Base-by-base conservation (phyloP, 2,888 invertebrate genomes). In the Agriopis aurantiaria region DNA sequence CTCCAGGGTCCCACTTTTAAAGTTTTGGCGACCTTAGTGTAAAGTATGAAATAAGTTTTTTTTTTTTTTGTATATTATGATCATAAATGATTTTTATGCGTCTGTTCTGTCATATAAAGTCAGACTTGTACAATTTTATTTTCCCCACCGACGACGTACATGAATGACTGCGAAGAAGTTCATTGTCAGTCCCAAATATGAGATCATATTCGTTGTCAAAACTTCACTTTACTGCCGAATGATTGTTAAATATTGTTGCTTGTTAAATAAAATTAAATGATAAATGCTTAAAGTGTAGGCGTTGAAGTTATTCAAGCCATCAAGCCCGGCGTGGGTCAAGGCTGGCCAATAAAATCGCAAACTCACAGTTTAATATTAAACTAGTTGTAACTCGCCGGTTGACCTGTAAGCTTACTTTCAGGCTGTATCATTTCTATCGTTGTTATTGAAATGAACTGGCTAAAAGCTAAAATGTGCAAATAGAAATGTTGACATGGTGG, bases 311-410 rank as follows among this genome's bases (percentile, higher is more conserved):
- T 49, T 56, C 45, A 46, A 57, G 49, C 41, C 56, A 43, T 64
- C 69, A 40, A 51, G 33, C 58, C 57, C 55, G 49, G 12, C 70
- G 41, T 65, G 69, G 75, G 72, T 75, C 74, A 74, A 71, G 72
- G 75, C 41, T 72, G 56, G 41, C 48, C 57, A 60, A 75, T 75
- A 75, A 74, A 72, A 69, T 65, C 52, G 51, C 43, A 51, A 64
- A 66, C 45, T 51, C 40, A 67, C 41, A 45, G 60, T 48, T 60
- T 62, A 12, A 53, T 62, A 40, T n/a, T 40, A 55, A n/a, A 53
- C 43, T 52, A 17, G 49, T 45, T 46, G 4, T 46, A 7, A 1
- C 12, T 5, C 49, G 11, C 41, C 45, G 41, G 5, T 23, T 58
- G 12, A 23, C 46, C 10, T 33, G 46, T 11, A 6, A 9, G 9